Conservation (phyloP, 2,888 invertebrate species). For the Hypena proboscidalis region DNA sequence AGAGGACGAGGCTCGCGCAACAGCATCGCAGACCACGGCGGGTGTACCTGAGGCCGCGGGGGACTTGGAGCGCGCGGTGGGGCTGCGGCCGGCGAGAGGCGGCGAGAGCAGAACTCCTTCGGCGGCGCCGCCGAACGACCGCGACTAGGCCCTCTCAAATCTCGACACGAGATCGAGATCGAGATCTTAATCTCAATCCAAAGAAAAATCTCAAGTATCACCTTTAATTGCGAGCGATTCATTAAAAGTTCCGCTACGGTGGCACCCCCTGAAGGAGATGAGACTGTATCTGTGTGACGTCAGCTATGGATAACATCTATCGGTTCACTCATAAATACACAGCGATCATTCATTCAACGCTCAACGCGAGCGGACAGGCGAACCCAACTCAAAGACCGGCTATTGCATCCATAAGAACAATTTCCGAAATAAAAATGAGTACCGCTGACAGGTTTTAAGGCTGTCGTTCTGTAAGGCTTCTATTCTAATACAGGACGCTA, state of each 20-base stretch:
- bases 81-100: too few relatives aligned
- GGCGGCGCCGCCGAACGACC: too few relatives aligned
- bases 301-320: slow-evolving; percentile 20
- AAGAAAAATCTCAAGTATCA: not conserved
- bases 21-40: too few relatives aligned
- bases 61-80: too few relatives aligned
- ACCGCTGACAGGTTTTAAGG: slow-evolving; percentile 3
- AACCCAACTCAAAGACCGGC: slow-evolving; percentile 33
- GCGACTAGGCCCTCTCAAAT: too few relatives aligned
- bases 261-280: too few relatives aligned
- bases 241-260: too few relatives aligned
- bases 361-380: slow-evolving; percentile 41
- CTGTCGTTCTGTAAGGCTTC: slow-evolving; percentile 19
- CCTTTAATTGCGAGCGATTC: slow-evolving; percentile 32
- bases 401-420: slow-evolving; percentile 2
- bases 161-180: too few relatives aligned
- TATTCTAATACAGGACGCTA: slow-evolving; percentile 52
- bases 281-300: not conserved
- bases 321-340: slow-evolving; percentile 51
- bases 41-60: too few relatives aligned
- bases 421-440: slow-evolving; percentile 9
- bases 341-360: slow-evolving; percentile 47
- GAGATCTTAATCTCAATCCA: slow-evolving; percentile 15
- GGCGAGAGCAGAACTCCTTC: too few relatives aligned
- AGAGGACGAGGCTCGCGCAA: too few relatives aligned